Evolutionary conservation across 2,113 vertebrate genomes (phyloP).

Genomic region (Pedetes capensis): DNA sequence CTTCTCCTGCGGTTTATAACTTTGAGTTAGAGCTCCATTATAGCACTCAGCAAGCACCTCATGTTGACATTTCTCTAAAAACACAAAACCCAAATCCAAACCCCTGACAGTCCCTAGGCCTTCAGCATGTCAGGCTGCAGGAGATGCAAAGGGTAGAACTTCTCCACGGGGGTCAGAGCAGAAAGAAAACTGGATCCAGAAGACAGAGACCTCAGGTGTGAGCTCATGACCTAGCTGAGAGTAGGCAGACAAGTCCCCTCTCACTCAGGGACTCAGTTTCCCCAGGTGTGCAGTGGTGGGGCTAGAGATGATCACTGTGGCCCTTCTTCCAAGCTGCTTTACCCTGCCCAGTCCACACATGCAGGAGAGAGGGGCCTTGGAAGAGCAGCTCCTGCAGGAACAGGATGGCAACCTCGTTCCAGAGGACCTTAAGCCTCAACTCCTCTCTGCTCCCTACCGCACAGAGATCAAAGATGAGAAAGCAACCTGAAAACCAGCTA

Average conservation of each 20-base stretch:
- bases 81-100: conserved; percentile 40
- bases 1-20: conserved; percentile 37
- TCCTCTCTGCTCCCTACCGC: neutral
- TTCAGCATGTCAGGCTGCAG: rapidly evolving
- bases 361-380: no score
- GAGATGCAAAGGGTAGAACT: rapidly evolving
- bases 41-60: conserved; percentile 49
- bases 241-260: neutral
- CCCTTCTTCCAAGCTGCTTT: neutral
- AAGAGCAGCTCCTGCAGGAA: neutral
- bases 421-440: neutral
- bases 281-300: neutral
- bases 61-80: conserved; percentile 54
- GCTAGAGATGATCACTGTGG: neutral
- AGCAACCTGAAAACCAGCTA: neutral
- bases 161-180: rapidly evolving
- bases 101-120: neutral
- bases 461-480: neutral
- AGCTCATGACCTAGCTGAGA: neutral
- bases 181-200: neutral
- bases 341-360: neutral
- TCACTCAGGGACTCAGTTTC: neutral
- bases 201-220: neutral
- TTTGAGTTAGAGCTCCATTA: conserved; percentile 60
- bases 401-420: neutral